Conservation (phyloP, 2,113 vertebrate species). For the Epinephelus moara region DNA sequence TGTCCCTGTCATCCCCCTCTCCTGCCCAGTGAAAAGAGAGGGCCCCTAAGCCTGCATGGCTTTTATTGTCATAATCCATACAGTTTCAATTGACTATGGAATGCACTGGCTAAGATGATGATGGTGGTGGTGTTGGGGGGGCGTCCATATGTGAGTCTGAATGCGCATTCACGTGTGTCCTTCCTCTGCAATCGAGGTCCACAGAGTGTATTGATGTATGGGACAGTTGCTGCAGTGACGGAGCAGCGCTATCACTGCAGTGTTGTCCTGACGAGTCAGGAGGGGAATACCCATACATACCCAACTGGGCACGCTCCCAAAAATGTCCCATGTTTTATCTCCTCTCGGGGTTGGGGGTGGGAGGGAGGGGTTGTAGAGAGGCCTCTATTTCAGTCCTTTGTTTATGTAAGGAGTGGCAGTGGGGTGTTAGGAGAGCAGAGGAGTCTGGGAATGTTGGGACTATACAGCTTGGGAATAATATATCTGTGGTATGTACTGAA, state of each 20-base stretch:
- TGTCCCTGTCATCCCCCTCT: slow-evolving; percentile 49
- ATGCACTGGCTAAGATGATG: slow-evolving; percentile 57
- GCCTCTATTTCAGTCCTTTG: slow-evolving; percentile 78
- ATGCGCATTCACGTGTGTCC: background rate
- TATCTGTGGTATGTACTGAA: slow-evolving; percentile 24
- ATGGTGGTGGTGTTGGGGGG: background rate
- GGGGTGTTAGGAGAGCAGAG: slow-evolving; percentile 58
- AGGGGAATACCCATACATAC: slow-evolving; percentile 63
- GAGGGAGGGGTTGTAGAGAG: slow-evolving; percentile 33
- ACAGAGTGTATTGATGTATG: background rate
- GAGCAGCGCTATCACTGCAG: slow-evolving; percentile 1
- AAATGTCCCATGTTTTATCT: slow-evolving; percentile 67
- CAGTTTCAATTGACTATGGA: slow-evolving; percentile 74
- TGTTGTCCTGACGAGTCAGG: slow-evolving; percentile 6
- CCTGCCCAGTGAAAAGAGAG: slow-evolving; percentile 38
- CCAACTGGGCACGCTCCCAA: slow-evolving; percentile 33
- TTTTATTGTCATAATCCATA: slow-evolving; percentile 76
- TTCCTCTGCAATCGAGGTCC: background rate
- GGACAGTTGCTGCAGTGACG: background rate
- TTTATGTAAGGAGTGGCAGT: slow-evolving; percentile 74
- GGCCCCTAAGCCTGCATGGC: slow-evolving; percentile 60
- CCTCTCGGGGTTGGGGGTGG: background rate
- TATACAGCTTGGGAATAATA: slow-evolving; percentile 40
- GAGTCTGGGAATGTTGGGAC: slow-evolving; percentile 76
- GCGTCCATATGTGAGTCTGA: slow-evolving; percentile 14